Evolutionary conservation across 2,113 vertebrate species (phyloP).

Genomic region (Condylura cristata): DNA sequence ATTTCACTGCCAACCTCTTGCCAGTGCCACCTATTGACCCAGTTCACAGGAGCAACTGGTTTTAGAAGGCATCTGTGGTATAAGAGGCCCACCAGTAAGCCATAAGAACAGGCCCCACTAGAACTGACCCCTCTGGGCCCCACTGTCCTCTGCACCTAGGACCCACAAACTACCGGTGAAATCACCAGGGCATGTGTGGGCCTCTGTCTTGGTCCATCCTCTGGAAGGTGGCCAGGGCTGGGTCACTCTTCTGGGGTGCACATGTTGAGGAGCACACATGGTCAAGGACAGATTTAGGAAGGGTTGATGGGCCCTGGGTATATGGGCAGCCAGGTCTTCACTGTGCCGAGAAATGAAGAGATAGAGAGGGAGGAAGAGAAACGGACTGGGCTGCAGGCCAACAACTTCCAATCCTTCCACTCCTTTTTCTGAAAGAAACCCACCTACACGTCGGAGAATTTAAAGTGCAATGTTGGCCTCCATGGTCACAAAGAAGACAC

Average conservation of each 20-base stretch:
- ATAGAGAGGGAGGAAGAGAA: background rate
- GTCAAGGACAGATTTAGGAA: background rate
- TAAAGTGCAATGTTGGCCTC: background rate
- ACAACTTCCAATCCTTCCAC: fast-evolving
- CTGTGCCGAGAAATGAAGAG: background rate
- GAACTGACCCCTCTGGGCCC: fast-evolving
- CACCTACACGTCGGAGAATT: background rate
- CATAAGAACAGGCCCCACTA: background rate
- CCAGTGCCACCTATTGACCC: background rate
- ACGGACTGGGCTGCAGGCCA: fast-evolving
- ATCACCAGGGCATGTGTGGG: too few species aligned
- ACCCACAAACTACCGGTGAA: background rate
- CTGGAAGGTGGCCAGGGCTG: background rate
- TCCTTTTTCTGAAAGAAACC: background rate
- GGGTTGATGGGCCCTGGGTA: fast-evolving
- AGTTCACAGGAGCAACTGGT: background rate
- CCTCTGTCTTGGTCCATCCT: background rate
- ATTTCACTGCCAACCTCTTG: background rate
- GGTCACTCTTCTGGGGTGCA: background rate
- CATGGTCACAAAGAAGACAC: background rate
- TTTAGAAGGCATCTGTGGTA: background rate
- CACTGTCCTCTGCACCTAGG: background rate
- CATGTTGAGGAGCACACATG: too few species aligned
- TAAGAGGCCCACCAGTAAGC: background rate
- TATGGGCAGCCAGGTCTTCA: background rate